phyloP scores from a whole-genome alignment of 2,797 vertebrate genomes.

The Danio albolineatus region DNA sequence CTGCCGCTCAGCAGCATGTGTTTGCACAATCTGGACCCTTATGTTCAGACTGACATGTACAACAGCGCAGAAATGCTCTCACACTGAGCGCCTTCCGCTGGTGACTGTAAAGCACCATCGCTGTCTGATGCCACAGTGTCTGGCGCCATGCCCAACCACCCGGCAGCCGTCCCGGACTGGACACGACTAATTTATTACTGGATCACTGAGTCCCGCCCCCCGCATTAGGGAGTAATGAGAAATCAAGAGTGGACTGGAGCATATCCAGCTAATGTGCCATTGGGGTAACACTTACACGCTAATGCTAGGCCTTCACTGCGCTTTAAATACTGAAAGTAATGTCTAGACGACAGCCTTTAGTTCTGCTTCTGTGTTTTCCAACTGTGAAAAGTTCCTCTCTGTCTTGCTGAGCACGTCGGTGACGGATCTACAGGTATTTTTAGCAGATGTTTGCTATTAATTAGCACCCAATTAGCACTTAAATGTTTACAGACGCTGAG shows the following conservation, averaged over 20 bases:
- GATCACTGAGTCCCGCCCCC: slow-evolving; percentile 70
- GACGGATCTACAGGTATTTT: slow-evolving; percentile 16
- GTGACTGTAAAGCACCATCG: slow-evolving; percentile 35
- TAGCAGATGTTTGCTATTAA: slow-evolving; percentile 31
- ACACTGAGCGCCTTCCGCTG: slow-evolving; percentile 38
- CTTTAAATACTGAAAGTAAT: slow-evolving; percentile 26
- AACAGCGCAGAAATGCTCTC: slow-evolving; percentile 42
- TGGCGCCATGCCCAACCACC: slow-evolving; percentile 41
- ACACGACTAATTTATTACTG: slow-evolving; percentile 67
- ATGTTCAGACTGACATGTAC: slow-evolving; percentile 51
- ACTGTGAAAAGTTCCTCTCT: neutral
- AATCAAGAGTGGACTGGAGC: slow-evolving; percentile 63
- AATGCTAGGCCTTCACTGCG: slow-evolving; percentile 21
- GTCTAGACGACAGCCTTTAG: slow-evolving; percentile 9
- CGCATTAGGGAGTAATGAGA: slow-evolving; percentile 70
- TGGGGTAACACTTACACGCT: slow-evolving; percentile 21
- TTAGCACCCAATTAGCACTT: slow-evolving; percentile 32
- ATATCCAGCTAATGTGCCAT: slow-evolving; percentile 58
- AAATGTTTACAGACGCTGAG: slow-evolving; percentile 23
- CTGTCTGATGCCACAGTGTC: slow-evolving; percentile 43
- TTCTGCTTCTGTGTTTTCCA: slow-evolving; percentile 3
- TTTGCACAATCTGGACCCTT: slow-evolving; percentile 48
- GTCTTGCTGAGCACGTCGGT: neutral
- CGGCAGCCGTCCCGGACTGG: slow-evolving; percentile 47
- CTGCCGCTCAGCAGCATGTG: slow-evolving; percentile 38